Evolutionary conservation across 2,113 vertebrate species (phyloP).

Genomic region (Suricata suricatta): DNA sequence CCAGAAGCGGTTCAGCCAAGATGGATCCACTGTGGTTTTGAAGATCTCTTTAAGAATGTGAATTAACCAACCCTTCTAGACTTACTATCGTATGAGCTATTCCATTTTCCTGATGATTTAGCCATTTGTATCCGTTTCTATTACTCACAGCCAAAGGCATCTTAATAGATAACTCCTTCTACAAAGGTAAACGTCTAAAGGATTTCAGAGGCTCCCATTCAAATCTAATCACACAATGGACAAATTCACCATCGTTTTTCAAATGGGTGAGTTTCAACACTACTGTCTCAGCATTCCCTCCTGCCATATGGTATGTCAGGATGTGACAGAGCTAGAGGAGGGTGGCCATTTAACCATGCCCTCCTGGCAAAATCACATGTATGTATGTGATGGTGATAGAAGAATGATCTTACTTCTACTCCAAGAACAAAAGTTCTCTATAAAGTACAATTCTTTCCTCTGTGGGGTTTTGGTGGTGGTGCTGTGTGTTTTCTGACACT

Average conservation of each 20-base stretch:
- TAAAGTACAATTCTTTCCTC: not conserved
- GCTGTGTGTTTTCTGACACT: slow-evolving; percentile 41
- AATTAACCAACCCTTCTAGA: not conserved
- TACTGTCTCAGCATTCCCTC: not conserved
- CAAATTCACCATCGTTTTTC: not conserved
- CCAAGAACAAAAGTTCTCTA: not conserved
- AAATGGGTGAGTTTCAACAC: not conserved
- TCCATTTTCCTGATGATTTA: not conserved
- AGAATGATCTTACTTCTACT: not conserved
- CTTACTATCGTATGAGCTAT: not conserved
- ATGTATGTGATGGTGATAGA: fast-evolving
- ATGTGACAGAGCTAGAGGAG: not conserved
- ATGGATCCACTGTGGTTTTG: not conserved
- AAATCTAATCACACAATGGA: not conserved
- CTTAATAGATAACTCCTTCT: not conserved
- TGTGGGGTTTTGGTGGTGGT: not conserved
- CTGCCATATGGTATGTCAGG: fast-evolving
- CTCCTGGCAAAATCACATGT: not conserved
- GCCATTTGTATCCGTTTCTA: not conserved
- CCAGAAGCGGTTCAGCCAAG: not conserved
- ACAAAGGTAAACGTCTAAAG: not conserved
- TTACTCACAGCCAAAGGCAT: too few relatives aligned
- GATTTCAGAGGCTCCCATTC: not conserved
- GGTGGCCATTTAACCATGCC: not conserved
- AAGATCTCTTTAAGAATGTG: not conserved